Percentiles rank a stretch among this genome's conserved stretches.
Evolutionary conservation across 2,113 vertebrate genomes (phyloP).

Genomic region (Numenius arquata): DNA sequence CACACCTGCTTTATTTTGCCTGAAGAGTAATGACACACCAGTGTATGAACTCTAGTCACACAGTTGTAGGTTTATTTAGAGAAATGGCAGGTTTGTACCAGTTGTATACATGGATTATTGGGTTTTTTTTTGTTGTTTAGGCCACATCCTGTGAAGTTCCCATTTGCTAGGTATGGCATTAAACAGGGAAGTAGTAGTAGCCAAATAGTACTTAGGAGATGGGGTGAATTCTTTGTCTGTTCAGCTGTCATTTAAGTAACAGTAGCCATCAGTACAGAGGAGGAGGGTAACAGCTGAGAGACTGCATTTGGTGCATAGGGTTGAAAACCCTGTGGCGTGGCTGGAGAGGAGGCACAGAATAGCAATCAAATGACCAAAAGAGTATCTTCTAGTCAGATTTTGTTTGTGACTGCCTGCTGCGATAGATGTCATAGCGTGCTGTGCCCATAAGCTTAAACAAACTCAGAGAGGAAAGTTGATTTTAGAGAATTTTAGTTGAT

Average conservation of each 20-base stretch:
- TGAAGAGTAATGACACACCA: background rate
- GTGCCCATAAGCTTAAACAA: background rate
- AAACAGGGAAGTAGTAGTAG: background rate
- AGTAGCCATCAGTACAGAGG: background rate
- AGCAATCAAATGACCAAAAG: background rate
- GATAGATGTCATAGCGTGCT: background rate
- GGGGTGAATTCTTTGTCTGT: background rate
- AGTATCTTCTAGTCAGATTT: background rate
- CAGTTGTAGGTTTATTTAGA: fast-evolving
- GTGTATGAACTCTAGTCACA: background rate
- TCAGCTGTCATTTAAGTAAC: background rate
- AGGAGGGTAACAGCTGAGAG: background rate
- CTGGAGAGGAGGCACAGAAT: background rate
- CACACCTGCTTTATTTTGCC: background rate
- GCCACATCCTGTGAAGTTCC: background rate
- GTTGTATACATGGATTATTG: background rate
- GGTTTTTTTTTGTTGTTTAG: background rate
- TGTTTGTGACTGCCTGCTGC: background rate
- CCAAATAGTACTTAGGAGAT: background rate
- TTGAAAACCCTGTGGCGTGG: background rate
- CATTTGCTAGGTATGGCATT: background rate
- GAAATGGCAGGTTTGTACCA: background rate
- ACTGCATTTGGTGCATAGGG: background rate
- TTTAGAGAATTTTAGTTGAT: background rate
- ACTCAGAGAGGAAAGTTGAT: background rate